These are phyloP conservation scores for Agraylea sexmaculata DNA, from an alignment of 1,140 invertebrate species.

Conservation along the genomic window DNA sequence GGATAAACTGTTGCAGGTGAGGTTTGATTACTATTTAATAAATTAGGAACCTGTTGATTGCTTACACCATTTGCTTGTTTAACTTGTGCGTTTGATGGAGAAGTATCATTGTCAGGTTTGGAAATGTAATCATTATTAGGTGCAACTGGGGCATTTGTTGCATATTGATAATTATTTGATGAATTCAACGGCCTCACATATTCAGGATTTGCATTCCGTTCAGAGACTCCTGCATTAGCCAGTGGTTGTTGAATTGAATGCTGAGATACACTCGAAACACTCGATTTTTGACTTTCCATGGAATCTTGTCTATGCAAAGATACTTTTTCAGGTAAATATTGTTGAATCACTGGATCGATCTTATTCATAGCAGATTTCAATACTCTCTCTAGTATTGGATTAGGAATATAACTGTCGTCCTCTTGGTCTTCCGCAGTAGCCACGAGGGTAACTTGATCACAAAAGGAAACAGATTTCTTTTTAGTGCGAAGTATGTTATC, in stretches of 20 bases:
- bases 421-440: conserved; percentile 85
- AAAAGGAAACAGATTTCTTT: conserved; percentile 90
- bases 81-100: too few relatives aligned
- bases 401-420: conserved; percentile 80
- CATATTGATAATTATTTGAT: conserved; percentile 30
- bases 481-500: conserved; percentile 47
- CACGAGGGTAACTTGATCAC: conserved; percentile 83
- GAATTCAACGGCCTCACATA: conserved; percentile 40
- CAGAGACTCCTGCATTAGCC: conserved; percentile 25
- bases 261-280: conserved; percentile 35
- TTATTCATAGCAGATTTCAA: conserved; percentile 68
- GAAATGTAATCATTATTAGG: background rate
- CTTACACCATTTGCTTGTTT: too few relatives aligned
- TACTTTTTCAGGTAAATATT: conserved; percentile 32
- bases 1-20: too few relatives aligned
- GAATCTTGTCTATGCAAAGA: conserved; percentile 37
- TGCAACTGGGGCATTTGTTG: conserved; percentile 25
- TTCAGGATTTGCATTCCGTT: conserved; percentile 33
- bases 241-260: too few relatives aligned
- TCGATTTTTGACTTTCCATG: conserved; percentile 41
- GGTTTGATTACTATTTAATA: too few relatives aligned
- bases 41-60: too few relatives aligned
- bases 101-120: conserved; percentile 26
- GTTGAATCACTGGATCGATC: conserved; percentile 46
- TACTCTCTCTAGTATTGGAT: conserved; percentile 79